phyloP scores from a whole-genome alignment of 2,888 invertebrate genomes.

The Pegoplata infirma region DNA sequence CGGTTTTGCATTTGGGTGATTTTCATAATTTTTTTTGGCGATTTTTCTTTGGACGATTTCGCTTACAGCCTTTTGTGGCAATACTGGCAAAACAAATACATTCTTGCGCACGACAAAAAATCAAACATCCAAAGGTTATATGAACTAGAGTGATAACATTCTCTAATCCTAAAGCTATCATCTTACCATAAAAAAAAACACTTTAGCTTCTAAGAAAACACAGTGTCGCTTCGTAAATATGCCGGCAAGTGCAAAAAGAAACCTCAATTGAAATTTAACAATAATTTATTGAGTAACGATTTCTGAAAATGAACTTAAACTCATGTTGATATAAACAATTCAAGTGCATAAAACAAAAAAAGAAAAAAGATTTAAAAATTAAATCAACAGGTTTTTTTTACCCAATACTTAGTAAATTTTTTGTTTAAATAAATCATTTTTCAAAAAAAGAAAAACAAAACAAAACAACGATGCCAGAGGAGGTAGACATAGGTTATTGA shows the following conservation, averaged over 20 bases:
- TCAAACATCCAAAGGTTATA: background rate
- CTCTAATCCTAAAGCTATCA: background rate
- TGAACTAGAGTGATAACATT: slow-evolving; percentile 8
- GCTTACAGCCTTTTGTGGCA: no score
- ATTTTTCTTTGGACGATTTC: no score
- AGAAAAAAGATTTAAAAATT: background rate
- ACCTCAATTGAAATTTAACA: slow-evolving; percentile 37
- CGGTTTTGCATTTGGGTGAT: no score
- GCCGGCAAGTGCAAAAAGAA: slow-evolving; percentile 26
- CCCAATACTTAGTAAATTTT: slow-evolving; percentile 22
- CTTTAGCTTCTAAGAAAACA: slow-evolving; percentile 16
- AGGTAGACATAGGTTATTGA: slow-evolving; percentile 31
- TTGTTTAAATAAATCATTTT: slow-evolving; percentile 48
- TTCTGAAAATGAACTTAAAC: slow-evolving; percentile 40
- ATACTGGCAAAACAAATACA: background rate
- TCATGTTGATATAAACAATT: slow-evolving; percentile 8
- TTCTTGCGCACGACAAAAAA: slow-evolving; percentile 5
- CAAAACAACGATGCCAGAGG: slow-evolving; percentile 1
- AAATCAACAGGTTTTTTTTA: slow-evolving; percentile 46
- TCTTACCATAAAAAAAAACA: slow-evolving; percentile 3
- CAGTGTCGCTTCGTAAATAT: slow-evolving; percentile 10
- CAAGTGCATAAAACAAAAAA: background rate
- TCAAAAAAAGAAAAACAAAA: background rate
- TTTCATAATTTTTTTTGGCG: no score
- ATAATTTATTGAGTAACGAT: slow-evolving; percentile 39